These are phyloP conservation scores for Cheumatopsyche charites DNA, from an alignment of 1,140 invertebrate species.

Conservation along the genomic window DNA sequence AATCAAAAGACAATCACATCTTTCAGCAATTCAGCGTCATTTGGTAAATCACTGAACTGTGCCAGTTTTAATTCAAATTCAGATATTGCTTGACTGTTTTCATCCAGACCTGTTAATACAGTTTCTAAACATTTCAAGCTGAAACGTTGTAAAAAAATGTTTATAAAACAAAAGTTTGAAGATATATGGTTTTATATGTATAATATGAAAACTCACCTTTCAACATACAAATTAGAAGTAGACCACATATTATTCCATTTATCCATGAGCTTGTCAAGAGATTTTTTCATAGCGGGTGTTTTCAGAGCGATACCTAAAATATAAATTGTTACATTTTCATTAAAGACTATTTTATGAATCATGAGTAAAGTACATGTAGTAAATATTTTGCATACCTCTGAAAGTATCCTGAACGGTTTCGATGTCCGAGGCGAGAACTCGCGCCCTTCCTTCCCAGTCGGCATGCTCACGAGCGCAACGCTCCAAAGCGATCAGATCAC, in stretches of 20 bases:
- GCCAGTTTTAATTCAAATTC: constrained; percentile 89
- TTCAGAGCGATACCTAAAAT: constrained; percentile 74
- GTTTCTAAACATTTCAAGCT: constrained; percentile 89
- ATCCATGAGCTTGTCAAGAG: constrained; percentile 82
- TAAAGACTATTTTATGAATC: not conserved
- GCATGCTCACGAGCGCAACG: constrained; percentile 88
- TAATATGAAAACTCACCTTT: constrained; percentile 62
- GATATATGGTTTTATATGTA: not conserved
- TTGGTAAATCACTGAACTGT: constrained; percentile 59
- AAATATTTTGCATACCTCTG: constrained; percentile 61
- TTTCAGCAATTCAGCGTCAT: constrained; percentile 59
- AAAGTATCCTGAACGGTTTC: constrained; percentile 84
- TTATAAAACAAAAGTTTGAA: not conserved
- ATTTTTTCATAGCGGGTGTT: constrained; percentile 88
- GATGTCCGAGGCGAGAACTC: constrained; percentile 77
- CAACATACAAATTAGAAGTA: constrained; percentile 84
- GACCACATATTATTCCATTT: constrained; percentile 93
- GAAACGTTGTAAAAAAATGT: constrained; percentile 42
- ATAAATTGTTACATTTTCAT: not conserved
- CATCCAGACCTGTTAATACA: constrained; percentile 86
- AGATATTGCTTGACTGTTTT: constrained; percentile 85
- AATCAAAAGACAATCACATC: constrained; percentile 57
- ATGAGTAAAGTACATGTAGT: not conserved
- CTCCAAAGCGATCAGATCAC: constrained; percentile 85
- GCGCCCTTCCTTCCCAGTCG: constrained; percentile 79